phyloP scores from a whole-genome alignment of 2,113 vertebrate genomes.

The Myrmecobius fasciatus region DNA sequence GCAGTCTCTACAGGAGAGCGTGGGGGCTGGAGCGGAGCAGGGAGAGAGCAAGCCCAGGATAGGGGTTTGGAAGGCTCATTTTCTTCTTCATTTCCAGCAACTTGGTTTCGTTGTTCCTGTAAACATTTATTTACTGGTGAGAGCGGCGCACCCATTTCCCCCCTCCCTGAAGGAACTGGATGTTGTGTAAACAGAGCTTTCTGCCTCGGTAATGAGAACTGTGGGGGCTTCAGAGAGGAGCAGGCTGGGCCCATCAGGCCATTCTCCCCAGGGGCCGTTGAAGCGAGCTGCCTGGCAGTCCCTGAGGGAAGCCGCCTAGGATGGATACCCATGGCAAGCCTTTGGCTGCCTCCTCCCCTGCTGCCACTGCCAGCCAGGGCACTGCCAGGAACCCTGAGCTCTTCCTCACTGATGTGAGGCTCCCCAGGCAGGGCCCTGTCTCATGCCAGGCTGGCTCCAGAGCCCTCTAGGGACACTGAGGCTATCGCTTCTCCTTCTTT shows the following conservation, averaged over 20 bases:
- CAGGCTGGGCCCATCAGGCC: not conserved
- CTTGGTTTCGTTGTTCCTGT: not conserved
- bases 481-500: conserved; percentile 17
- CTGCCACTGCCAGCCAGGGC: no score
- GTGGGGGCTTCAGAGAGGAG: not conserved
- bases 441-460: not conserved
- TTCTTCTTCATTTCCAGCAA: not conserved
- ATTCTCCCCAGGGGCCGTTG: no score
- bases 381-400: not conserved
- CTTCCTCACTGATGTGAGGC: not conserved
- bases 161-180: not conserved
- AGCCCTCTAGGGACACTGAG: not conserved
- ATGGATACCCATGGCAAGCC: not conserved
- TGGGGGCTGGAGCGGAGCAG: no score
- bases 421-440: not conserved
- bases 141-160: no score
- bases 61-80: not conserved
- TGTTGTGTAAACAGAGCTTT: not conserved
- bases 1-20: not conserved
- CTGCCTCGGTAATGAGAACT: not conserved
- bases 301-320: no score
- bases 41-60: not conserved
- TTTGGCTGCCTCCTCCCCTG: no score
- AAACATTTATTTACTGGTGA: not conserved
- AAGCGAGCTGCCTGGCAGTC: no score